These are phyloP conservation scores for Corynorhinus townsendii DNA, from an alignment of 2,113 vertebrate species.

Conservation along the genomic window DNA sequence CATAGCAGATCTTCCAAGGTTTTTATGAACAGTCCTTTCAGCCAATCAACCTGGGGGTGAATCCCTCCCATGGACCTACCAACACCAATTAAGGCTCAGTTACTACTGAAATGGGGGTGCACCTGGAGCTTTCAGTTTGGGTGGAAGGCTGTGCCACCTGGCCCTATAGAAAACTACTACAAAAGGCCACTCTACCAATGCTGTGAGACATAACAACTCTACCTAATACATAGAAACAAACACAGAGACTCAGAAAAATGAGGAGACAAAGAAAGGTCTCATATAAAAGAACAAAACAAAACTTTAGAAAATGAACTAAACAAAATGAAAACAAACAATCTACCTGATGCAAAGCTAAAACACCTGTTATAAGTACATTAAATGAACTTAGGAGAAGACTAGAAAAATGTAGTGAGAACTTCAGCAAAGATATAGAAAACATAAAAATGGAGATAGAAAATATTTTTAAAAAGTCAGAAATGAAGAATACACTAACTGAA, in stretches of 20 bases:
- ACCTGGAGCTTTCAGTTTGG: neutral
- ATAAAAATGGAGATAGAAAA: neutral
- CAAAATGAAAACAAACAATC: neutral
- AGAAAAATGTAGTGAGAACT: neutral
- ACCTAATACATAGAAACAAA: neutral
- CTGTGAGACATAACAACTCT: neutral
- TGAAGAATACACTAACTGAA: no score
- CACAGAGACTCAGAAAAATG: neutral
- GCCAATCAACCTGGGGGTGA: neutral
- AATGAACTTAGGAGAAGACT: neutral
- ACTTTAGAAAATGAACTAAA: neutral
- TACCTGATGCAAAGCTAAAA: neutral
- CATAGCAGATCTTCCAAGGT: neutral
- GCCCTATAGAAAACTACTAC: neutral
- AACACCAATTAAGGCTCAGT: neutral
- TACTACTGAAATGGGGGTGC: neutral
- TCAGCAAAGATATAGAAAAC: neutral
- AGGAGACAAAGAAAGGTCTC: neutral
- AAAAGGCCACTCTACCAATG: neutral
- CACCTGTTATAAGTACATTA: neutral
- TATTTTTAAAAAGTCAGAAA: no score
- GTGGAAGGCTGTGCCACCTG: neutral
- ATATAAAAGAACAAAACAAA: neutral
- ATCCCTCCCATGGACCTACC: neutral
- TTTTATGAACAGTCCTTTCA: neutral